Evolutionary conservation across 2,888 invertebrate genomes (phyloP), one percentile per base, ranked within the genome.

Genomic region (Apodemia hepburni): DNA sequence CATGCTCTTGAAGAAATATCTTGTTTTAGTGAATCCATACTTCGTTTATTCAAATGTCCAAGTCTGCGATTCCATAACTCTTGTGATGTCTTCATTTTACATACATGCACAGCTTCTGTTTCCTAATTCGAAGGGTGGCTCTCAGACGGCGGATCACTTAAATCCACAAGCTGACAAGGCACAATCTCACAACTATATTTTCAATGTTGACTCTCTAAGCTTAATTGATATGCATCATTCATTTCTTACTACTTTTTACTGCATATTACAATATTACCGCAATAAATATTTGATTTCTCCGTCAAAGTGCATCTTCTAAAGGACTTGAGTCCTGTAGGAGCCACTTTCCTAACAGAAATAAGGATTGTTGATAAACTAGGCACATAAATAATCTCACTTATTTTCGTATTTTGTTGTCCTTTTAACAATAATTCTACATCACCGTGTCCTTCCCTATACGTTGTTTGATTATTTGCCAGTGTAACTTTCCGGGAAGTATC

Each of bases 11-110:
- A 38, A 51, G 60, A 59, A 58, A 35, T 4, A 15, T 35, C 67
- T 62, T 62, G 57, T 59, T 68, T 64, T 47, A 68, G 27, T 42
- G 67, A 22, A 42, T 64, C 22, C 68, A 68, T 65, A 63, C 68
- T 65, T 18, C 64, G 29, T 3, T 22, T 17, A 57, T 66, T 67
- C 1, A 68, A 61, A 61, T 68, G 68, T 47, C 60, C 68, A 17
- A 68, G 62, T 8, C 69, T 59, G 18, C 63, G 45, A 62, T 69
- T 66, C 69, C 67, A 69, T 38, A 63, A 12, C 18, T 64, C 61
- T 3, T 65, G 64, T 17, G 64, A 58, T 47, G 38, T 29, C 17
- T 51, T 60, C 33, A 7, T 15, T 7, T 33, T 35, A 12, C 42
- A 51, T 61, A 63, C 9, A 58, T 69, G 64, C 11, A 35, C 59